phyloP scores from a whole-genome alignment of 2,888 invertebrate genomes.

The Himalopsyche japonica region DNA sequence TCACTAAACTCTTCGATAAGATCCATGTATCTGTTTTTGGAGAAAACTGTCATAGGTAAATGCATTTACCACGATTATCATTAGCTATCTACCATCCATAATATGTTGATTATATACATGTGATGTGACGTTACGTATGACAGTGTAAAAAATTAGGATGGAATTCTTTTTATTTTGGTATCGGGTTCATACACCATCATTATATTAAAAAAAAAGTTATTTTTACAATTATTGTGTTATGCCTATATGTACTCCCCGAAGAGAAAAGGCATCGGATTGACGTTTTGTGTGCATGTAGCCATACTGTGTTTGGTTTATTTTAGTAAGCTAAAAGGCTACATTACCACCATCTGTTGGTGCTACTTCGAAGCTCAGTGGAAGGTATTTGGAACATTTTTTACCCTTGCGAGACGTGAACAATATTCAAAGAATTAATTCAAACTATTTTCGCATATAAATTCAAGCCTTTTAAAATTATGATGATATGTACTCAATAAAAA shows the following conservation, averaged over 20 bases:
- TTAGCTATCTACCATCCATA: not conserved
- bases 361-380: not conserved
- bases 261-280: not conserved
- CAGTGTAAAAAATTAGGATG: no score
- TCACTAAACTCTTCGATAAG: no score
- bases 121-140: not conserved
- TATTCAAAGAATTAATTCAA: not conserved
- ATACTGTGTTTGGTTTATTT: not conserved
- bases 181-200: not conserved
- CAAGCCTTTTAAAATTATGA: not conserved
- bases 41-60: no score
- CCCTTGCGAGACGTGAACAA: not conserved
- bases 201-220: not conserved
- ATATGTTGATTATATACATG: not conserved
- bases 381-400: not conserved
- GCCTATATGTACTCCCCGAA: not conserved
- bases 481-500: no score
- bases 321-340: constrained; percentile 1
- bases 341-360: not conserved
- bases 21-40: no score
- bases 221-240: not conserved
- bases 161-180: not conserved
- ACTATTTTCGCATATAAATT: not conserved
- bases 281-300: not conserved
- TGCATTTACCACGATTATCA: not conserved